Conservation (phyloP, 92 coral and sea anemone species). For the Palythoa heliodiscus region DNA sequence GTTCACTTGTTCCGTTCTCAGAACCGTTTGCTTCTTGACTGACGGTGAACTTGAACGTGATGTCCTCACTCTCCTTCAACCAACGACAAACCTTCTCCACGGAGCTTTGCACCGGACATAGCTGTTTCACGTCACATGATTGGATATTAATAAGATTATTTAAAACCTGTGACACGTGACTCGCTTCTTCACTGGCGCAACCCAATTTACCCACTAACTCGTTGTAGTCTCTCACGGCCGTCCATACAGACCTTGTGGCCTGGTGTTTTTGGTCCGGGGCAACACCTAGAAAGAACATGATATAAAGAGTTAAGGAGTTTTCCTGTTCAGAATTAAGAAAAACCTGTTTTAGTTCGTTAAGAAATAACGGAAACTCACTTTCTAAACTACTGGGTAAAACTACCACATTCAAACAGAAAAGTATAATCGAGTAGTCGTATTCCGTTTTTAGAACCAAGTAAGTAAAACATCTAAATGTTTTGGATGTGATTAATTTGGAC, state of each 20-base stretch:
- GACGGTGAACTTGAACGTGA: slow-evolving; percentile 18
- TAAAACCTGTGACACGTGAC: slow-evolving; percentile 40
- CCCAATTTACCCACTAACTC: slow-evolving; percentile 44
- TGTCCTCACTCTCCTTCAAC: slow-evolving; percentile 40
- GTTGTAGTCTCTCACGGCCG: slow-evolving; percentile 43
- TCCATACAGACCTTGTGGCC: slow-evolving; percentile 37
- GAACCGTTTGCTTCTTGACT: slow-evolving; percentile 10
- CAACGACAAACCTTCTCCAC: slow-evolving; percentile 36
- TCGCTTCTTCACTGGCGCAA: slow-evolving; percentile 44
- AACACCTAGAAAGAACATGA: not conserved
- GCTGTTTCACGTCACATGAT: slow-evolving; percentile 26
- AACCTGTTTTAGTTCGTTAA: not conserved
- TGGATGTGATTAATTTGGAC: too few relatives aligned
- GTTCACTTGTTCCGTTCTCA: slow-evolving; percentile 2
- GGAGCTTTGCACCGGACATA: slow-evolving; percentile 40
- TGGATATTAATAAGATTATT: slow-evolving; percentile 8
- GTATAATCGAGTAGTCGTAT: too few relatives aligned
- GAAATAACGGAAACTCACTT: not conserved
- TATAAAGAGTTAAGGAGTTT: not conserved
- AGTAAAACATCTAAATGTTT: too few relatives aligned
- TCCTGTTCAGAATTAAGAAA: not conserved
- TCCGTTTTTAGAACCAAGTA: too few relatives aligned
- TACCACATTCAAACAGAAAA: too few relatives aligned
- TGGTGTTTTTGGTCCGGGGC: not conserved
- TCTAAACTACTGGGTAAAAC: not conserved